Evolutionary conservation across 2,113 vertebrate species (phyloP), one percentile per base, ranked within the genome.

Genomic region (Antechinus flavipes): DNA sequence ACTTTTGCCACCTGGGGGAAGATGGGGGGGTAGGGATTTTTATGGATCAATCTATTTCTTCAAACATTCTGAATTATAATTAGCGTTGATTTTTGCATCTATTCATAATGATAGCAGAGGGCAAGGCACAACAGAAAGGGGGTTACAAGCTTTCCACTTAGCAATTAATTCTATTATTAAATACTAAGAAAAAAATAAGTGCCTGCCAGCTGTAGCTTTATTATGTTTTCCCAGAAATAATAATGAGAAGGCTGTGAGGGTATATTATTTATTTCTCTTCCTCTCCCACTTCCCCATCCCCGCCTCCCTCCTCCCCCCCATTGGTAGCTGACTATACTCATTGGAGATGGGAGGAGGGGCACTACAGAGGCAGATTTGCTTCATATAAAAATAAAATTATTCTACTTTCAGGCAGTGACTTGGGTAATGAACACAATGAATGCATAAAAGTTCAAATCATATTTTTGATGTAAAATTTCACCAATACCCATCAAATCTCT

Each of bases 121-220:
- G 97, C 98, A 98, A 97, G 47, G 91, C 97, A 96, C 98, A 98
- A 93, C 96, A 98, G 97, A 98, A 97, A 98, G 98, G 98, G 97
- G 96, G 98, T 90, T 98, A 98, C 94, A 98, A 98, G 98, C 98
- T 98, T 98, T 98, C 98, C 98, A 98, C 98, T 98, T 98, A 98
- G 97, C 98, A 99, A 98, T 99, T 99, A 99, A 99, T 99, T 99
- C 98, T 98, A 98, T 98, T 99, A 99, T 99, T 98, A 98, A 98
- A 98, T 97, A 97, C 97, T 98, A 98, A 98, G 98, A 98, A 98
- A 98, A 98, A 98, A 98, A 98, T 97, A 98, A 98, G 98, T 97
- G 98, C 96, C 98, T 98, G 98, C 98, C 99, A 99, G 98, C 99
- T 99, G 98, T 98, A 98, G 98, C 98, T 98, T 99, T 98, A 99